Base-by-base conservation (phyloP, 2,797 vertebrate genomes). In the Diceros bicornis region DNA sequence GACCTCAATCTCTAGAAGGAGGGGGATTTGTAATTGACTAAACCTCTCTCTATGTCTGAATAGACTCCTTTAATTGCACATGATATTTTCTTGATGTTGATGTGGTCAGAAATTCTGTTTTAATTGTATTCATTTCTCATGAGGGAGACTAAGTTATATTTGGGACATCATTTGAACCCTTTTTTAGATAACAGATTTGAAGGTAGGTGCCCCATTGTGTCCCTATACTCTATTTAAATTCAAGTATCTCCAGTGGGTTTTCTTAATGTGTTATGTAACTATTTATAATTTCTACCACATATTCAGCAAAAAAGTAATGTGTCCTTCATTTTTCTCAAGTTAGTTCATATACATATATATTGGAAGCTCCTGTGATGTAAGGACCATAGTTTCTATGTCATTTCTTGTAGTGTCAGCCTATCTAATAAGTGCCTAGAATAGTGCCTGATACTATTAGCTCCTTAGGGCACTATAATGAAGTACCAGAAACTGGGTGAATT, bases 1-100 rank as follows among this genome's bases (percentile, higher is more conserved):
- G 92, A 97, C 97, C 96, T 95, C 88, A 91, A 69, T 96, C 69
- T 97, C 29, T 52, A 71, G 90, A 96, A 98, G 88, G 95, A 96
- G 25, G 44, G 89, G 72, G 64, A 96, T 95, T 94, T 96, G 57
- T 93, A 97, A 96, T 71, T 93, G 95, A 92, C 25, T 82, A 77
- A 87, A 17, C 29, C 82, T 90, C 90, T 89, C 37, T 96, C 41
- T 37, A 93, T 77, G 11, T 78, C 47, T 90, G 37, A 71, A 82
- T 83, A 23, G 41, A 68, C 3, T 83, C 2, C 21, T 94, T 93
- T 97, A 95, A 97, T 93, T 96, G 87, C 86, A n/a, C 57, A 68
- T 89, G 52, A 47, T 83, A 92, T 87, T 95, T 95, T 81, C 57
- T 37, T 86, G 29, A 78, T 85, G 69, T 79, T 69, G 37, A 81